Base-by-base conservation (phyloP, 1,140 invertebrate genomes). In the Philopotamus ludificatus region DNA sequence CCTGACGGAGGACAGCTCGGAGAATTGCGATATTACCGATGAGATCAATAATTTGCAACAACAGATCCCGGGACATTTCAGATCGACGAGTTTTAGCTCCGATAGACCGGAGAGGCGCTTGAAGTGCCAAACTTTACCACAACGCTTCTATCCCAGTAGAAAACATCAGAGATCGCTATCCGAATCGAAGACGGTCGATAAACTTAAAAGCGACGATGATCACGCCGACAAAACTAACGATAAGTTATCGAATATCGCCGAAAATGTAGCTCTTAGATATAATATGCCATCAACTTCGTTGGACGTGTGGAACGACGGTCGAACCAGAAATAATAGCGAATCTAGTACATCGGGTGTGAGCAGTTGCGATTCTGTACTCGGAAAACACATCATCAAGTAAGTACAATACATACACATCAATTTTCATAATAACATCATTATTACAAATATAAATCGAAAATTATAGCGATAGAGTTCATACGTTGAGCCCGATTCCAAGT, bases 401-500 rank as follows among this genome's bases (percentile, higher is more conserved):
- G 81, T 81, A 57, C 44, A 3, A 15, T 45, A 15, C 20, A 45
- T 15, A 12, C 4, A 45, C 15, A 15, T 49, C 10, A 8, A 39
- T 39, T 39, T 39, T 39, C n/a, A 8, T 39, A 39, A 39, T 39
- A 8, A 39, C 7, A 39, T 39, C 7, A 8, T 39, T 39, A 8
- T 39, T 39, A 39, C 7, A 39, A 39, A 39, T n/a, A 39, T 39
- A 39, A 39, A 39, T 8, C 7, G 34, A 39, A 8, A 15, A 16
- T 16, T 8, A 15, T 71, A 87, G 86, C 57, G 87, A 88, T 61
- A 82, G 85, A 71, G 82, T 86, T 64, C 82, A 86, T 72, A 90
- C 88, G 10, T 78, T 92, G n/a, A 92, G 90, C 78, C 90, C 91
- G 1, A 90, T 92, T 72, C 89, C 89, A 0, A 92, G 90, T 76